Evolutionary conservation across 2,113 vertebrate genomes (phyloP).

Genomic region (Chrysemys picta): DNA sequence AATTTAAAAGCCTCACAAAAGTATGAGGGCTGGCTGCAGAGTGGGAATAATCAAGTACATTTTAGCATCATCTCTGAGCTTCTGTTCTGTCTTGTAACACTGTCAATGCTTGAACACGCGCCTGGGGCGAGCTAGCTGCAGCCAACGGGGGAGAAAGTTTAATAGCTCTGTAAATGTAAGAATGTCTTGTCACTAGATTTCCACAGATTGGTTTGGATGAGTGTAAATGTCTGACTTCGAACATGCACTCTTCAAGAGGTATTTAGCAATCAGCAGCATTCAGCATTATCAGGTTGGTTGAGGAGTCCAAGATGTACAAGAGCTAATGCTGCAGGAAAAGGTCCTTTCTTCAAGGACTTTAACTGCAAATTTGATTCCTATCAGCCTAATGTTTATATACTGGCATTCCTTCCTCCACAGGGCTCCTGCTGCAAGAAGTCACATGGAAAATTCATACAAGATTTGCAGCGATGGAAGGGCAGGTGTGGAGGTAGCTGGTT

Average conservation of each 20-base stretch:
- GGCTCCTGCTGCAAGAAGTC: constrained; percentile 51
- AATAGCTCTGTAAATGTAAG: background rate
- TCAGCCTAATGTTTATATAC: constrained; percentile 54
- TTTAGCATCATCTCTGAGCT: constrained; percentile 7
- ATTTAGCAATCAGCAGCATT: constrained; percentile 44
- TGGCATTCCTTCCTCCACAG: constrained; percentile 18
- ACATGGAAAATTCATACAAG: constrained; percentile 20
- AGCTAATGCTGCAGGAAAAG: constrained; percentile 40
- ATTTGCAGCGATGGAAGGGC: background rate
- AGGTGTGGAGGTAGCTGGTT: background rate
- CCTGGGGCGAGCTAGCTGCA: constrained; percentile 29
- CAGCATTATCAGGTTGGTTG: constrained; percentile 35
- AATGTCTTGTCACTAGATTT: constrained; percentile 31
- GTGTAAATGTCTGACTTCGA: constrained; percentile 36
- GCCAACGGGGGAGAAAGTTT: background rate
- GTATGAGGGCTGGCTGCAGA: background rate
- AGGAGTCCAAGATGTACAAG: background rate
- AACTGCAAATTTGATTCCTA: constrained; percentile 67
- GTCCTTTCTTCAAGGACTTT: constrained; percentile 17
- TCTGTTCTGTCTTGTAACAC: background rate
- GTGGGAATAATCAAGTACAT: background rate
- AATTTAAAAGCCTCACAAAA: background rate
- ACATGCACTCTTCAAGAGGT: background rate
- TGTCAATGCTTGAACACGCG: background rate
- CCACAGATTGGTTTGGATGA: constrained; percentile 33